These are phyloP conservation scores for Momotus momota DNA, from an alignment of 2,797 vertebrate genomes.

Conservation along the genomic window DNA sequence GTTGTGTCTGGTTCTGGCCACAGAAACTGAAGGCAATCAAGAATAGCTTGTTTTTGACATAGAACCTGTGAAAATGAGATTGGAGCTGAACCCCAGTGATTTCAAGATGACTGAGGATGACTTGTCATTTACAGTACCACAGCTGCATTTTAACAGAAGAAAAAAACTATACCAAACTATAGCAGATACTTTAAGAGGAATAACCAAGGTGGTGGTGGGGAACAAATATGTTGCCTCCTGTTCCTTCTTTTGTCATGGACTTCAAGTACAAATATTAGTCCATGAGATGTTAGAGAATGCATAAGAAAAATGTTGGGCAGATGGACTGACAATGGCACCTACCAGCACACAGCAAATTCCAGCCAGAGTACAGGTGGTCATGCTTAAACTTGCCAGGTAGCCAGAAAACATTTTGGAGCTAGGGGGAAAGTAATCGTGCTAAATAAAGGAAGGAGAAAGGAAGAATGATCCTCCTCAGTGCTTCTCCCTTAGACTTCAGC, in stretches of 20 bases:
- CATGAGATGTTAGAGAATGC: neutral
- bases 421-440: neutral
- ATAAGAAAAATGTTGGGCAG: neutral
- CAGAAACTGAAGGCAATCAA: neutral
- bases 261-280: neutral
- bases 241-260: neutral
- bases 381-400: constrained; percentile 28
- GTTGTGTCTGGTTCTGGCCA: neutral
- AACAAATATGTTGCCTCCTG: neutral
- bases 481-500: constrained; percentile 40
- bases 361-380: neutral
- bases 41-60: neutral
- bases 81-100: neutral
- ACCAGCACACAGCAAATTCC: neutral
- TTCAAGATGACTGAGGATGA: neutral
- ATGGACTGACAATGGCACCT: neutral
- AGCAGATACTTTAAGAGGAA: neutral
- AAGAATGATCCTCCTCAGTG: constrained; percentile 12
- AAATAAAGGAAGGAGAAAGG: neutral
- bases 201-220: neutral
- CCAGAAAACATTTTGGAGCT: neutral
- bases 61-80: neutral
- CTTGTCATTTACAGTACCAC: neutral
- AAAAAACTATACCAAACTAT: neutral
- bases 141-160: neutral